Base-by-base conservation (phyloP, 2,797 vertebrate species). In the Acomys russatus region DNA sequence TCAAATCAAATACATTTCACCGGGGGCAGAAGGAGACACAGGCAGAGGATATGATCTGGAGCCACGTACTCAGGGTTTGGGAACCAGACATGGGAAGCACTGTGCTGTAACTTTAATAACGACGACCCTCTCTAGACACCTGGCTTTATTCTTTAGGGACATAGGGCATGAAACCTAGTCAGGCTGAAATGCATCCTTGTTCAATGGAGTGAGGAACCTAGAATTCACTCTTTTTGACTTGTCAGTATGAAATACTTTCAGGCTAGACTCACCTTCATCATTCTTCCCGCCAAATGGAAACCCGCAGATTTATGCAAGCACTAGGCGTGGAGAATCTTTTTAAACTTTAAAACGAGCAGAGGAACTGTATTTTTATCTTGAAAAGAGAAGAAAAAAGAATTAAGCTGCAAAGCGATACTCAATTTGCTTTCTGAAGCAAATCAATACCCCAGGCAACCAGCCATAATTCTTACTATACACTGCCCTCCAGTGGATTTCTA, bases 401-500 rank as follows among this genome's bases (percentile, higher is more conserved):
- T 90, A 63, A 93, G 63, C 28, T 5, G n/a, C 68, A 83, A 94
- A 93, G 59, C 74, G 63, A 79, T 91, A 79, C 20, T 95, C 63
- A 61, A 51, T 80, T 92, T 80, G 44, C 71, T 9, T 90, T 33
- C 90, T 79, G 64, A 92, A 93, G 94, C 54, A 74, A 96, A 96
- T 94, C 89, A 1, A 28, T 80, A 94, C 2, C 77, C 66, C 80
- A 91, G 87, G 74, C 92, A 93, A 2, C 0, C n/a, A 78, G 56
- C 33, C 44, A 4, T 96, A 97, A 86, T 66, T 94, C 96, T 98
- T 97, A 97, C 98, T 82, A 73, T 90, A 88, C 95, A 97, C 97
- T 98, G 98, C 98, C 98, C 98, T 98, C 98, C 96, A 95, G 98
- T 98, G 98, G 98, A 94, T 78, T 91, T 9, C 49, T 49, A 2